phyloP scores from a whole-genome alignment of 2,888 invertebrate species.

The Lutraria lutraria region DNA sequence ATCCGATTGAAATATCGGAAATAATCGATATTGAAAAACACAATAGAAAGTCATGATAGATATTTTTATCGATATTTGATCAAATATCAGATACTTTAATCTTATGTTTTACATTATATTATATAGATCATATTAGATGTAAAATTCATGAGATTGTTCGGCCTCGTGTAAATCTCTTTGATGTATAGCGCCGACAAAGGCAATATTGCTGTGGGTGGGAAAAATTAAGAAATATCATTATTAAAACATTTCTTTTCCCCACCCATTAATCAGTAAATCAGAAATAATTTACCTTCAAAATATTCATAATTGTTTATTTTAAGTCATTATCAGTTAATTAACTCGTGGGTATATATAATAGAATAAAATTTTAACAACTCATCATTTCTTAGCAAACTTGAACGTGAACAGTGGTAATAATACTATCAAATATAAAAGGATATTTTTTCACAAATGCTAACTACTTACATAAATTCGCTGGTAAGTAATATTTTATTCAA shows the following conservation, averaged over 20 bases:
- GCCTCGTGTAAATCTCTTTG: constrained; percentile 34
- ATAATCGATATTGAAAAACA: constrained; percentile 5
- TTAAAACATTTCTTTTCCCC: constrained; percentile 45
- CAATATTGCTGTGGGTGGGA: constrained; percentile 23
- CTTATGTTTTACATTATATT: neutral
- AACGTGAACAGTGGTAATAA: neutral
- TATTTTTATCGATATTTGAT: neutral
- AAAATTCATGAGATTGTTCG: constrained; percentile 14
- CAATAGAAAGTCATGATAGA: constrained; percentile 13
- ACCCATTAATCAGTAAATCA: neutral
- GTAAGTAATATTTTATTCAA: neutral
- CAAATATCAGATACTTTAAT: neutral
- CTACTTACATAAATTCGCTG: neutral
- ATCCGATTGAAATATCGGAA: neutral
- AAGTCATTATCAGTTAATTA: constrained; percentile 9
- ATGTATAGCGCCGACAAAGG: constrained; percentile 50
- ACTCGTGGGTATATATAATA: neutral
- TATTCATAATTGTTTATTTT: neutral
- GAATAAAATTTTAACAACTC: neutral
- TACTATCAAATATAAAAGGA: neutral
- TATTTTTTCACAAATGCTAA: neutral
- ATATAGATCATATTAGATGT: neutral
- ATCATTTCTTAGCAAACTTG: neutral
- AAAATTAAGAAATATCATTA: constrained; percentile 33
- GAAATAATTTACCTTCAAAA: neutral